Base-by-base conservation (phyloP, 2,797 vertebrate genomes). In the Cirrhinus molitorella region DNA sequence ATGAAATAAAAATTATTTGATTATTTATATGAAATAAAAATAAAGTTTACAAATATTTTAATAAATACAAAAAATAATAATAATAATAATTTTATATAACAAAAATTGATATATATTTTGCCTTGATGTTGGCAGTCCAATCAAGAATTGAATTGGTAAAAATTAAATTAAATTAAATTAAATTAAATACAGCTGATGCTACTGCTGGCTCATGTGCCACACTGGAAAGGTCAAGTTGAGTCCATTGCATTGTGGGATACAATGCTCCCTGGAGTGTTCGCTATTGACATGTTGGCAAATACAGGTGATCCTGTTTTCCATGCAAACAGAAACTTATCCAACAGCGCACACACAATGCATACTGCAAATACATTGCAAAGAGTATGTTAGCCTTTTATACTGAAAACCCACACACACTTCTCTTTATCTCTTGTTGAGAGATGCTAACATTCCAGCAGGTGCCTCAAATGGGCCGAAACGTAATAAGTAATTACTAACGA, bases 241-340 rank as follows among this genome's bases (percentile, higher is more conserved):
- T n/a, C 5, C 19, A 73, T 13, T 53, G 71, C 71, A 73, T 73
- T 34, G 28, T 73, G 47, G 45, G 71, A 73, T 14, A 34, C 47
- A 28, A 2, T 28, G 25, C 45, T 72, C 14, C 70, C 0, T 19
- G 47, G 3, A 53, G 10, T 12, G 16, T 72, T 31, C 10, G 3
- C 47, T 14, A 5, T 34, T 14, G 19, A n/a, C 49, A 55, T 55
- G 71, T 37, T 53, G 47, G 28, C 28, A n/a, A 37, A 73, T n/a
- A 55, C 7, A 53, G 70, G 47, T 21, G 4, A n/a, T 73, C 47
- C 47, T 8, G 25, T 34, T 72, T 34, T n/a, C 19, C 47, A 21
- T 21, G 45, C 70, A 51, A 31, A 51, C 16, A 72, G 16, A 73
- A 34, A 34, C 25, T 13, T 13, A 51, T 11, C 70, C 28, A 72